Percentiles rank a stretch among this genome's conserved stretches.
Evolutionary conservation across 2,888 invertebrate genomes (phyloP).

Genomic region (Cheilosia urbana): DNA sequence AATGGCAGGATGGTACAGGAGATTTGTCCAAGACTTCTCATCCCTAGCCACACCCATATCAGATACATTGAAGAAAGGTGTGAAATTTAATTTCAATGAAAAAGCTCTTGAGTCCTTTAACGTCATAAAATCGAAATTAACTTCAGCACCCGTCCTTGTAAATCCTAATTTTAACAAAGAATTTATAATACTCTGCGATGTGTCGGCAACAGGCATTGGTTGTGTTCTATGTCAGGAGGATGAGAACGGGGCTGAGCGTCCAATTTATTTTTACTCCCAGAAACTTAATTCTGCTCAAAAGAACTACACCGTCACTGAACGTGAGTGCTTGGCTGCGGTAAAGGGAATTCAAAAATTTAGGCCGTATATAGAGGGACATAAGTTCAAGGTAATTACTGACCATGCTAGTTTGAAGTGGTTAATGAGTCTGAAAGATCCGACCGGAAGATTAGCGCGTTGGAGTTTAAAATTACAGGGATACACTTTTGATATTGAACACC

Average conservation of each 20-base stretch:
- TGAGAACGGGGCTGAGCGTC: background rate
- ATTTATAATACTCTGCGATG: background rate
- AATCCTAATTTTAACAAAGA: background rate
- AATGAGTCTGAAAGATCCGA: background rate
- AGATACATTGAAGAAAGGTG: background rate
- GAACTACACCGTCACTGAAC: conserved; percentile 22
- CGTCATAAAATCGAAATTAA: background rate
- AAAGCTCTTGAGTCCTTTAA: background rate
- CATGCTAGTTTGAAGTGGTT: conserved; percentile 7
- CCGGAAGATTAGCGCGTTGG: conserved; percentile 13
- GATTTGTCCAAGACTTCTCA: conserved; percentile 2
- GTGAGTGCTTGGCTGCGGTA: conserved; percentile 27
- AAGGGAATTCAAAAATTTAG: conserved; percentile 1
- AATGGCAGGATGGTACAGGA: conserved; percentile 15
- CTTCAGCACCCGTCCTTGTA: background rate
- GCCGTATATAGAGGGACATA: conserved; percentile 1
- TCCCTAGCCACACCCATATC: background rate
- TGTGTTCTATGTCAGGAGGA: conserved; percentile 17
- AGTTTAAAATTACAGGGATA: background rate
- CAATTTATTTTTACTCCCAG: conserved; percentile 4
- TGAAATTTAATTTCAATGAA: background rate
- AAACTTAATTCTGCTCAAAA: conserved; percentile 21
- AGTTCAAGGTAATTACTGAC: background rate
- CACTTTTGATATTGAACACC: conserved; percentile 7
- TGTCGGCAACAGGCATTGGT: conserved; percentile 21